Percentiles rank a stretch among this genome's conserved stretches.
These are phyloP conservation scores for Melozone crissalis DNA, from an alignment of 2,113 vertebrate species.

Conservation along the genomic window DNA sequence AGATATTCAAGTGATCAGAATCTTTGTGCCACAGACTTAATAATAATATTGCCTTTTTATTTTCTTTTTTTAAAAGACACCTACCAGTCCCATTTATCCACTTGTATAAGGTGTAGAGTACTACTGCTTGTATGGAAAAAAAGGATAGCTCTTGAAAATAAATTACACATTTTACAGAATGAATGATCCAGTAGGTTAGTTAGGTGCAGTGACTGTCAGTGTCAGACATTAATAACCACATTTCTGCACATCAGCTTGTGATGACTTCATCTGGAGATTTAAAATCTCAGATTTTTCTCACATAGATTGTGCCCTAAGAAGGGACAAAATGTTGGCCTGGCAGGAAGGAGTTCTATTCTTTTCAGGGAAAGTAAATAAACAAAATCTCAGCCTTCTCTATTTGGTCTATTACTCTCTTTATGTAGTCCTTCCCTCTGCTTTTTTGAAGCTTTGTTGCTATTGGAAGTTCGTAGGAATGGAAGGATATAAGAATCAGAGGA, in stretches of 20 bases:
- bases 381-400: not conserved
- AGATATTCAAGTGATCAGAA: not conserved
- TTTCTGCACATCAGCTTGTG: not conserved
- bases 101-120: not conserved
- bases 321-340: not conserved
- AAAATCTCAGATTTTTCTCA: not conserved
- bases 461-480: not conserved
- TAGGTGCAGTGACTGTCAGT: not conserved
- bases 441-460: not conserved
- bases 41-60: not conserved
- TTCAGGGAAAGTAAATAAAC: not conserved
- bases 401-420: not conserved
- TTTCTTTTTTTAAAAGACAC: not conserved
- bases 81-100: not conserved
- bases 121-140: not conserved
- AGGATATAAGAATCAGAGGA: not conserved
- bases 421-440: not conserved
- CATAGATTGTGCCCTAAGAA: not conserved
- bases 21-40: not conserved
- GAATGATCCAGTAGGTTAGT: not conserved
- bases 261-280: not conserved
- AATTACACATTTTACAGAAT: not conserved
- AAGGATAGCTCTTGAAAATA: not conserved
- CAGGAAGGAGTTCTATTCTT: not conserved
- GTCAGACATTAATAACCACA: not conserved